These are phyloP conservation scores for Scleropages formosus DNA, from an alignment of 2,797 vertebrate genomes.

Conservation along the genomic window DNA sequence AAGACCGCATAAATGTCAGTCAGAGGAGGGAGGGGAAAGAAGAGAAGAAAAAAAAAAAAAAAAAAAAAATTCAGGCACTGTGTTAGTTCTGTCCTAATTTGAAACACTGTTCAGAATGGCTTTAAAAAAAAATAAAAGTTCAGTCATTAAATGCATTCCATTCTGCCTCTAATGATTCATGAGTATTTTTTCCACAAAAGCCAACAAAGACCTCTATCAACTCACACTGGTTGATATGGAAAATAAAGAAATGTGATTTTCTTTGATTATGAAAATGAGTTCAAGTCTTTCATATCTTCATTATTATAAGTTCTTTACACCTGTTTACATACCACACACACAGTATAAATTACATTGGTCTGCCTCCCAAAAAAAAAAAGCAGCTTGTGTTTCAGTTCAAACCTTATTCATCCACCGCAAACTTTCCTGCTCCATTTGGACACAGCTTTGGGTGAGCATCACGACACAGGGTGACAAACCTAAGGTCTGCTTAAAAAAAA, in stretches of 20 bases:
- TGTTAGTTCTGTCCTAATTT: constrained; percentile 36
- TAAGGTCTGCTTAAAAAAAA: too few species aligned
- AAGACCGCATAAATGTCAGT: constrained; percentile 30
- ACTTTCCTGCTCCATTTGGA: constrained; percentile 11
- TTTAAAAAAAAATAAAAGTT: constrained; percentile 51
- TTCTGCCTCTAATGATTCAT: neutral
- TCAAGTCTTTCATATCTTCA: constrained; percentile 34
- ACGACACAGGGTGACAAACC: neutral
- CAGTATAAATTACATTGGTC: constrained; percentile 41
- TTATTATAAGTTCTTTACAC: neutral
- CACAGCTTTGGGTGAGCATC: constrained; percentile 7
- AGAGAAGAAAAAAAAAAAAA: constrained; percentile 22
- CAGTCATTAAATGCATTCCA: constrained; percentile 25
- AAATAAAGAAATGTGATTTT: neutral
- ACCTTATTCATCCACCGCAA: constrained; percentile 31
- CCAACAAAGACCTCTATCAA: neutral
- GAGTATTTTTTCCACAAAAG: neutral
- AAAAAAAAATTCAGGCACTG: constrained; percentile 33
- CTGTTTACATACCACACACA: constrained; percentile 26
- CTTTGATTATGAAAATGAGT: constrained; percentile 23
- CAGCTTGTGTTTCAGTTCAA: constrained; percentile 28
- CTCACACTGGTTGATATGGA: neutral
- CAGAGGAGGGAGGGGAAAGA: constrained; percentile 30
- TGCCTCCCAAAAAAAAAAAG: constrained; percentile 36
- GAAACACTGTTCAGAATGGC: constrained; percentile 37